Conservation (phyloP, 1,140 invertebrate species). For the Helicorthomorpha holstii region DNA sequence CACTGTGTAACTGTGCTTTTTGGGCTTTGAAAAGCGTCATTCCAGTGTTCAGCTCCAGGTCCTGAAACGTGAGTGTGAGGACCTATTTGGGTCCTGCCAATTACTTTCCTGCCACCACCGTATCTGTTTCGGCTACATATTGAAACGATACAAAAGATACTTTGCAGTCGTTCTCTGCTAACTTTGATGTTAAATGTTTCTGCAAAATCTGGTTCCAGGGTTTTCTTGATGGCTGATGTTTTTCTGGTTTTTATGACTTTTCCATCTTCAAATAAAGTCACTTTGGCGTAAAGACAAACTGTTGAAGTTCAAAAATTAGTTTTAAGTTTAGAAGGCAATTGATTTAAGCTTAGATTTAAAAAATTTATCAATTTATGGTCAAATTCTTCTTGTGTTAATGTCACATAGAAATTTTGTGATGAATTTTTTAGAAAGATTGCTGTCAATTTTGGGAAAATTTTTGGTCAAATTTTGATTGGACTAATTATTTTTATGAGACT, state of each 20-base stretch:
- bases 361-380: too few species aligned
- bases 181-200: constrained; percentile 3
- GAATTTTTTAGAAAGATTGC: too few species aligned
- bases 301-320: too few species aligned
- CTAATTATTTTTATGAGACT: too few species aligned
- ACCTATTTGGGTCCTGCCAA: constrained; percentile 5
- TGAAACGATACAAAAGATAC: background rate
- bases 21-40: constrained; percentile 4
- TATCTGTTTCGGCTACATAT: background rate
- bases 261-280: constrained; percentile 2
- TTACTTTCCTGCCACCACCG: background rate
- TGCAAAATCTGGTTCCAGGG: constrained; percentile 4
- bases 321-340: too few species aligned
- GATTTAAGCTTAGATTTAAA: too few species aligned
- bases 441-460: too few species aligned
- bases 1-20: constrained; percentile 6
- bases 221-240: constrained; percentile 3
- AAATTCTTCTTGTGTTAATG: too few species aligned
- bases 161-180: background rate
- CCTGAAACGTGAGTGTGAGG: constrained; percentile 2
- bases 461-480: too few species aligned
- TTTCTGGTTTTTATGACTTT: constrained; percentile 5
- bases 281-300: constrained; percentile 1
- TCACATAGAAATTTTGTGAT: too few species aligned
- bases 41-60: constrained; percentile 3